A percentile compares a stretch with the other conserved stretches of the same genome.
Evolutionary conservation across 2,797 vertebrate genomes (phyloP).

Genomic region (Scomberomorus guttatus): DNA sequence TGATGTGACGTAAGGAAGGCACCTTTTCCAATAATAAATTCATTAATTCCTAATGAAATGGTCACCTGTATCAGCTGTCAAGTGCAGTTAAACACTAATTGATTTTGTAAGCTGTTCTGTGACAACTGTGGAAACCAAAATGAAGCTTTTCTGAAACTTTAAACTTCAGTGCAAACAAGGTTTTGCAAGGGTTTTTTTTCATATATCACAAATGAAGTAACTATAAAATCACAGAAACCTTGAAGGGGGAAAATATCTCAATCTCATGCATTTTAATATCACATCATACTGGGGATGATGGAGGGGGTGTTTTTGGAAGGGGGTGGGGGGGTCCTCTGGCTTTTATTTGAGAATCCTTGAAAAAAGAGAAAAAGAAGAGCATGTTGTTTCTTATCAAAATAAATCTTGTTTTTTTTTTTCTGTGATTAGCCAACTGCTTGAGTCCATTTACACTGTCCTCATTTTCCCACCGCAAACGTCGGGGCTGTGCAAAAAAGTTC

Average conservation of each 20-base stretch:
- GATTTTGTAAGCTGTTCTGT: slow-evolving; percentile 84
- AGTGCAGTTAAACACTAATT: slow-evolving; percentile 86
- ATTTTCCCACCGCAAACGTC: slow-evolving; percentile 94
- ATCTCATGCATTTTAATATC: slow-evolving; percentile 91
- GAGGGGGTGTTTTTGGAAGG: not conserved
- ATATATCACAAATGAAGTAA: slow-evolving; percentile 84
- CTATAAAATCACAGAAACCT: slow-evolving; percentile 82
- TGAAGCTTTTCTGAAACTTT: slow-evolving; percentile 87
- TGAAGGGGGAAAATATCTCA: slow-evolving; percentile 80
- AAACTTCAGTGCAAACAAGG: slow-evolving; percentile 93
- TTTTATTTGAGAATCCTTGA: slow-evolving; percentile 90
- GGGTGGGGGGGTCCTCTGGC: slow-evolving; percentile 67
- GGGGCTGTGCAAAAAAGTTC: slow-evolving; percentile 97
- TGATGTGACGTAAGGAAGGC: slow-evolving; percentile 89
- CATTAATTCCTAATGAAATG: slow-evolving; percentile 74
- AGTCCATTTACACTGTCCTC: slow-evolving; percentile 91
- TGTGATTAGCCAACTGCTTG: slow-evolving; percentile 87
- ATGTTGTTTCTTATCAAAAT: slow-evolving; percentile 94
- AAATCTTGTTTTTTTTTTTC: slow-evolving; percentile 89
- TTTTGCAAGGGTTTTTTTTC: slow-evolving; percentile 76
- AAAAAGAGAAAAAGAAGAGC: slow-evolving; percentile 87
- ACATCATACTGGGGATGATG: slow-evolving; percentile 75
- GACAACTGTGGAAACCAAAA: slow-evolving; percentile 89
- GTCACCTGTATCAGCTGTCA: slow-evolving; percentile 90
- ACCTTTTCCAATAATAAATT: slow-evolving; percentile 95